Base-by-base conservation (phyloP, 2,113 vertebrate species). In the Bufo gargarizans region DNA sequence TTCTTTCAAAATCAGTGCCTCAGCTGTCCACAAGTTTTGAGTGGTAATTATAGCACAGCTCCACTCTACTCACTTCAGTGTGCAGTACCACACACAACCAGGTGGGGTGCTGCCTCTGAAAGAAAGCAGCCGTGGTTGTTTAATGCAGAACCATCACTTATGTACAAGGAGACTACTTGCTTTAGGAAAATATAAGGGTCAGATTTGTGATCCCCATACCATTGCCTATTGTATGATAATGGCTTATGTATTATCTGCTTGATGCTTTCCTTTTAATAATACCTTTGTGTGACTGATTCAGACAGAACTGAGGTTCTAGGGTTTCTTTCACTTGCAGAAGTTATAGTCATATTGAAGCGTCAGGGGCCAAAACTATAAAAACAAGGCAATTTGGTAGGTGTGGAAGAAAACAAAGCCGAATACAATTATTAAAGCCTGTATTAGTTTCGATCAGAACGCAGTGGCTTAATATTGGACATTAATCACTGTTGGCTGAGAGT, bases 391-490 rank as follows among this genome's bases (percentile, higher is more conserved):
- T 33, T 76, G 55, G 56, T 74, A 82, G 56, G 47, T 82, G 49
- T 83, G 45, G 43, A n/a, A 77, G 63, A 50, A 88, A 88, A 12
- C 12, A 82, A 77, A 84, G 49, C 81, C 78, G 87, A 89, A 89
- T 89, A 89, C 87, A 89, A 89, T 89, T 89, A 89, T 89, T 89
- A 89, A 89, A 89, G 59, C 72, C 59, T 78, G 87, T 89, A 89
- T 89, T 89, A 89, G 87, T 89, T 89, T 89, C 87, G 87, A 89
- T 89, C 87, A 89, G 87, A 58, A 89, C 87, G 74, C 87, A 89
- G 81, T 19, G 22, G 47, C 80, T 89, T 89, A 89, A 89, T 89
- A 89, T 89, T 67, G 82, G 72, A 89, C 87, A 89, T 89, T 89
- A 89, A 89, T 89, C 87, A 89, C 87, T 84, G 87, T 69, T 89